A percentile compares a stretch with the other conserved stretches of the same genome.
phyloP scores from a whole-genome alignment of 2,888 invertebrate genomes.

The Cephus pulcher region DNA sequence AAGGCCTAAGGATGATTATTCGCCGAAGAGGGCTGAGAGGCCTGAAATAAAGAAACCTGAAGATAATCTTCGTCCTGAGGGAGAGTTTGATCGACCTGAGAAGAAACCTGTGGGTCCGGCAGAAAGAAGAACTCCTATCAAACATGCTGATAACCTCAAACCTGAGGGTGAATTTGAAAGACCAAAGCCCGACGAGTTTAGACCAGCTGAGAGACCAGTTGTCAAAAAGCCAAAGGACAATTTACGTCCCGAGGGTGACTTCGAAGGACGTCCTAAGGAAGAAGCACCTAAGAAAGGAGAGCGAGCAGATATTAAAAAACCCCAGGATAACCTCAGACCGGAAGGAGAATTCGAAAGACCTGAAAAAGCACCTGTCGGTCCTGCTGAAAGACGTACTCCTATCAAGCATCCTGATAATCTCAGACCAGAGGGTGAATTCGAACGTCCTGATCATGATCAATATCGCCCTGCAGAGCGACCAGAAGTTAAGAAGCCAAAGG shows the following conservation, averaged over 20 bases:
- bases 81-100: constrained; percentile 69
- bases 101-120: constrained; percentile 65
- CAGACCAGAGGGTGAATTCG: constrained; percentile 50
- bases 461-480: constrained; percentile 37
- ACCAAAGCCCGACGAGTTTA: constrained; percentile 41
- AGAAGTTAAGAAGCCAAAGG: constrained; percentile 56
- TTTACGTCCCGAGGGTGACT: constrained; percentile 73
- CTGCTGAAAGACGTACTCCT: constrained; percentile 43
- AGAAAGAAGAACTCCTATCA: constrained; percentile 65
- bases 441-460: constrained; percentile 40
- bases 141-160: constrained; percentile 62
- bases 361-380: constrained; percentile 40
- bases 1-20: constrained; percentile 63
- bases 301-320: constrained; percentile 50
- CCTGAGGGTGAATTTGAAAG: constrained; percentile 65
- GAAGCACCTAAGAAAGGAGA: constrained; percentile 51
- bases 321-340: constrained; percentile 71
- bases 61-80: constrained; percentile 76
- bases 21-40: constrained; percentile 65
- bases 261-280: constrained; percentile 56
- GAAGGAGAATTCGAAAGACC: constrained; percentile 59
- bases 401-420: constrained; percentile 49
- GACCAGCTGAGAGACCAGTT: constrained; percentile 67
- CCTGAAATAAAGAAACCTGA: constrained; percentile 54
- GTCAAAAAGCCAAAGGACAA: constrained; percentile 74